Percentiles rank a stretch among this genome's conserved stretches.
phyloP scores from a whole-genome alignment of 2,797 vertebrate species.

The Sebastes nivosus region DNA sequence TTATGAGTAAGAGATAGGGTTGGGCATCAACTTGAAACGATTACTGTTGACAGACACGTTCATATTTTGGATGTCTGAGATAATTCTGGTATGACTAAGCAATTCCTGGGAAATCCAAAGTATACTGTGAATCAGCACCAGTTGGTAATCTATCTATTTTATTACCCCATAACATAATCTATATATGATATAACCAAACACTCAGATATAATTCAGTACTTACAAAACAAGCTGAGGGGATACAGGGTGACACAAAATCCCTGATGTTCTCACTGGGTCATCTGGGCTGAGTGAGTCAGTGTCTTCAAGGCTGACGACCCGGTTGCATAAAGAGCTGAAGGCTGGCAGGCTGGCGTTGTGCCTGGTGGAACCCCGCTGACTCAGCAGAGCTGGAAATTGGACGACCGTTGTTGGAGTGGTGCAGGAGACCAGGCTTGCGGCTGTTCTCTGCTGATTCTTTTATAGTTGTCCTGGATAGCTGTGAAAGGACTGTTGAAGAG shows the following conservation, averaged over 20 bases:
- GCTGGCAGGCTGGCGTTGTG: neutral
- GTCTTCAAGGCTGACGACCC: neutral
- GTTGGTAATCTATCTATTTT: too few species aligned
- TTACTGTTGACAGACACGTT: neutral
- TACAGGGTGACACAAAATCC: neutral
- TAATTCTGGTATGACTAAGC: conserved; percentile 16
- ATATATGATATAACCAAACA: neutral
- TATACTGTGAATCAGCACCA: neutral
- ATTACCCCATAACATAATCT: neutral
- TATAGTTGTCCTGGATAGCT: neutral
- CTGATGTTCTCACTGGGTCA: conserved; percentile 1
- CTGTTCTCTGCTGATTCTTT: neutral
- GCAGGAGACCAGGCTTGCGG: neutral
- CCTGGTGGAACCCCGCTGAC: conserved; percentile 17
- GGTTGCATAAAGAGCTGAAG: conserved; percentile 5
- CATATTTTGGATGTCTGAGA: conserved; percentile 48
- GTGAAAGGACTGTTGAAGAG: neutral
- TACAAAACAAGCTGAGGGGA: neutral
- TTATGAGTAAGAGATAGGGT: conserved; percentile 36
- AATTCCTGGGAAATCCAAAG: neutral
- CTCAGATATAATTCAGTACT: neutral
- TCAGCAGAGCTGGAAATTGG: conserved; percentile 12
- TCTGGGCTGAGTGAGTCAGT: conserved; percentile 20
- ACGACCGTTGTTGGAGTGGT: neutral
- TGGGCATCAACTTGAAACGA: conserved; percentile 26